phyloP scores from a whole-genome alignment of 2,113 vertebrate genomes.

The Antechinus stuartii region DNA sequence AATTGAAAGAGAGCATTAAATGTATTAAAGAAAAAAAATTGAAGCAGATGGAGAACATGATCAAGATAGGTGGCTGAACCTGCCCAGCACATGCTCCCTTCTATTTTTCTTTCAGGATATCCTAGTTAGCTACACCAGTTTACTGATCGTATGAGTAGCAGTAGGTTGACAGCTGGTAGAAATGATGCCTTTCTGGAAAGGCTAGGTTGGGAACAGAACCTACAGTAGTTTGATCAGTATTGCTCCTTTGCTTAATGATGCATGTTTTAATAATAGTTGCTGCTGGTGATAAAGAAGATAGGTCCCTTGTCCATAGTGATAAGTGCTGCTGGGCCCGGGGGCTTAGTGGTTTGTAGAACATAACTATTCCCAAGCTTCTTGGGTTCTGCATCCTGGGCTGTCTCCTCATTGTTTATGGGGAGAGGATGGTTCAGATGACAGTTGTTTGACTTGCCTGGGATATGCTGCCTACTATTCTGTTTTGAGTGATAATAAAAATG shows the following conservation, averaged over 20 bases:
- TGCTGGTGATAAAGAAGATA: neutral
- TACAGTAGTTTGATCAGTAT: neutral
- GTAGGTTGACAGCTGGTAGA: neutral
- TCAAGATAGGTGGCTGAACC: neutral
- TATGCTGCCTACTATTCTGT: neutral
- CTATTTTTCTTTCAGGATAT: neutral
- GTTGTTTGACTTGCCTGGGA: neutral
- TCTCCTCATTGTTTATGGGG: neutral
- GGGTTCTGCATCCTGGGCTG: neutral
- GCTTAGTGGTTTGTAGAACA: neutral
- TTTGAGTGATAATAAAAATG: neutral
- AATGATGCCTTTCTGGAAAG: neutral
- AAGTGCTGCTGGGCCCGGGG: neutral
- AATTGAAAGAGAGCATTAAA: neutral
- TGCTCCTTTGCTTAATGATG: neutral
- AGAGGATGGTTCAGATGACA: neutral
- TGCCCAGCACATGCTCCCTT: neutral
- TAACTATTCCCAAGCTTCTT: neutral
- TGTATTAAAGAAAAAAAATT: neutral
- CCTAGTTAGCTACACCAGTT: neutral
- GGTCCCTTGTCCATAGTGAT: neutral
- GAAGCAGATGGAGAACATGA: neutral
- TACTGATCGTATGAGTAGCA: neutral
- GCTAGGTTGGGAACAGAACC: neutral
- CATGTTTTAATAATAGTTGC: neutral